These are phyloP conservation scores for Tetragonula clypearis DNA, from an alignment of 1,140 invertebrate genomes.

Conservation along the genomic window DNA sequence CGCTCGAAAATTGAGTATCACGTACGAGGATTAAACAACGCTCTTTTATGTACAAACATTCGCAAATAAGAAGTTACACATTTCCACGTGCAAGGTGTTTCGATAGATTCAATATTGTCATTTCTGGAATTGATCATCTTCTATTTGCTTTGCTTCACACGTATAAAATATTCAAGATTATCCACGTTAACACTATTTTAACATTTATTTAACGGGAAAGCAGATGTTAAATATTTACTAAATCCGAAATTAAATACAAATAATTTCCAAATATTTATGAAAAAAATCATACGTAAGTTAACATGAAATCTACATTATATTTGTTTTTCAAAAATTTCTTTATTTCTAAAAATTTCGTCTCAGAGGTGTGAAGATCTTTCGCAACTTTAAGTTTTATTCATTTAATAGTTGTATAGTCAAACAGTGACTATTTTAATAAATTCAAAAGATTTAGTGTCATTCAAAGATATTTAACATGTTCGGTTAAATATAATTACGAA, in stretches of 20 bases:
- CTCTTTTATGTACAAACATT: background rate
- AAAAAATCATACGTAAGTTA: background rate
- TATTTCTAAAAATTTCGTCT: background rate
- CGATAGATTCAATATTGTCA: constrained; percentile 7
- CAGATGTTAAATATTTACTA: background rate
- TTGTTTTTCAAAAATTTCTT: background rate
- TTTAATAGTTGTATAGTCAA: no score
- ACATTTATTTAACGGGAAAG: background rate
- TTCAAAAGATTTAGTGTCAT: background rate
- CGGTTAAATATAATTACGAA: no score
- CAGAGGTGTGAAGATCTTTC: background rate
- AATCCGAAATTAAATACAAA: background rate
- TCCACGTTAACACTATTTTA: background rate
- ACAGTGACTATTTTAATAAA: no score
- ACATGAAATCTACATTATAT: background rate
- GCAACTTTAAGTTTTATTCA: background rate
- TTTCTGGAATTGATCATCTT: background rate
- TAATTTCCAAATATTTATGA: background rate
- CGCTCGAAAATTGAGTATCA: background rate
- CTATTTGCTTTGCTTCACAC: background rate
- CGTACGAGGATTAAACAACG: background rate
- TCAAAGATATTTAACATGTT: background rate
- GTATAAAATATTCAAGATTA: background rate
- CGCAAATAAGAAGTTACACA: constrained; percentile 6
- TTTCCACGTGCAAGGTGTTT: background rate